Percentiles rank a stretch among this genome's conserved stretches.
These are phyloP conservation scores for Tinamus guttatus DNA, from an alignment of 2,113 vertebrate species.

Conservation along the genomic window DNA sequence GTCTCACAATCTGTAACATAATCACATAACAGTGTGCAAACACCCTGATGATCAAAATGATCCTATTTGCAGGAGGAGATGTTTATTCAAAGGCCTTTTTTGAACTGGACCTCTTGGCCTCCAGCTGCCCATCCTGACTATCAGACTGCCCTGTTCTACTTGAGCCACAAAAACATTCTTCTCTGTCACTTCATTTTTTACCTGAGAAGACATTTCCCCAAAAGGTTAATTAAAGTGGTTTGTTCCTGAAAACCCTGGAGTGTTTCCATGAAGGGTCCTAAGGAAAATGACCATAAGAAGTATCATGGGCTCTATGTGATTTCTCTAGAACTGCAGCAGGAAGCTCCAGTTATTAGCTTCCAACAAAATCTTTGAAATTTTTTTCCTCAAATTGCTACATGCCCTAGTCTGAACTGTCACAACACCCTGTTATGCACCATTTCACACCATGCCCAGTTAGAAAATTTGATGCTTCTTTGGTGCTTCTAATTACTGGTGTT, in stretches of 20 bases:
- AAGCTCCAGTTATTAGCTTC: neutral
- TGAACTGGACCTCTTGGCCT: neutral
- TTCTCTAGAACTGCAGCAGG: neutral
- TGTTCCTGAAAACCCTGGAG: neutral
- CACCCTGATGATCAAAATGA: neutral
- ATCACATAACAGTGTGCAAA: neutral
- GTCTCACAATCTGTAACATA: neutral
- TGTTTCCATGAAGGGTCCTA: neutral
- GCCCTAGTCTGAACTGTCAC: neutral
- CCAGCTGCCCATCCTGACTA: neutral
- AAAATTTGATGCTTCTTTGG: neutral
- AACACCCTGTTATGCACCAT: neutral
- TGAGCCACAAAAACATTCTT: neutral
- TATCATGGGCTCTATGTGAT: rapidly evolving
- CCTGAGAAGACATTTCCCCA: neutral
- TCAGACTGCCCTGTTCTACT: neutral
- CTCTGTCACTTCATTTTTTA: neutral
- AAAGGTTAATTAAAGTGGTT: neutral
- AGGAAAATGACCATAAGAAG: neutral
- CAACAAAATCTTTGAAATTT: neutral
- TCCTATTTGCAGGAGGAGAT: neutral
- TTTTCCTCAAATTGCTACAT: neutral
- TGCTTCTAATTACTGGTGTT: neutral
- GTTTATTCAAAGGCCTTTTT: neutral
- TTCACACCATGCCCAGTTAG: neutral